phyloP scores from a whole-genome alignment of 2,888 invertebrate genomes.

The Sminthurinus aureus region DNA sequence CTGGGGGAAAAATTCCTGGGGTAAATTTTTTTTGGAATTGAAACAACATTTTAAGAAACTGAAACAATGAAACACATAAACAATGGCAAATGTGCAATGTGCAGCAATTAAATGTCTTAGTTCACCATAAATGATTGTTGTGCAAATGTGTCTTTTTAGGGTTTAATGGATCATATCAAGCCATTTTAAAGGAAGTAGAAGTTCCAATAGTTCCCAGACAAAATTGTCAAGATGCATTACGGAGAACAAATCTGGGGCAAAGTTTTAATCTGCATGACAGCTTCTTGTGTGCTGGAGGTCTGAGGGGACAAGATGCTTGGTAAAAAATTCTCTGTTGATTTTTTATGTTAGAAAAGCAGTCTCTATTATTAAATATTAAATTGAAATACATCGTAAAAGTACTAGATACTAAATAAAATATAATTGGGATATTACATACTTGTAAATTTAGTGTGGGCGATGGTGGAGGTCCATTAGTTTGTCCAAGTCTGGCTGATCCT shows the following conservation, averaged over 20 bases:
- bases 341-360: no score
- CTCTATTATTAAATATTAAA: neutral
- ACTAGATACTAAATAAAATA: no score
- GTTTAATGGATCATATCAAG: constrained; percentile 54
- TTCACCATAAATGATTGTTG: neutral
- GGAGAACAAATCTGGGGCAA: constrained; percentile 53
- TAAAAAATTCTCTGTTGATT: constrained; percentile 39
- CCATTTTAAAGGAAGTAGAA: constrained; percentile 57
- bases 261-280: constrained; percentile 54
- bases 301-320: constrained; percentile 56
- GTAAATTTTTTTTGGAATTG: neutral
- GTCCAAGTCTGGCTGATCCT: constrained; percentile 54
- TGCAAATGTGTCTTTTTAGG: constrained; percentile 35
- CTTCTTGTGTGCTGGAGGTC: constrained; percentile 58
- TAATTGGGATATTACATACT: no score
- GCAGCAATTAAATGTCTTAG: no score
- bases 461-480: constrained; percentile 57
- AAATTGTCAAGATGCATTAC: constrained; percentile 48
- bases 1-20: constrained; percentile 79
- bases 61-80: no score
- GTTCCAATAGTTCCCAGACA: constrained; percentile 49
- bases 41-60: constrained; percentile 19
- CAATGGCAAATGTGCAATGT: no score
- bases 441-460: constrained; percentile 36
- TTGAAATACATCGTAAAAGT: neutral